These are phyloP conservation scores for Zaprionus nigranus DNA, from an alignment of 1,140 invertebrate species.

Conservation along the genomic window DNA sequence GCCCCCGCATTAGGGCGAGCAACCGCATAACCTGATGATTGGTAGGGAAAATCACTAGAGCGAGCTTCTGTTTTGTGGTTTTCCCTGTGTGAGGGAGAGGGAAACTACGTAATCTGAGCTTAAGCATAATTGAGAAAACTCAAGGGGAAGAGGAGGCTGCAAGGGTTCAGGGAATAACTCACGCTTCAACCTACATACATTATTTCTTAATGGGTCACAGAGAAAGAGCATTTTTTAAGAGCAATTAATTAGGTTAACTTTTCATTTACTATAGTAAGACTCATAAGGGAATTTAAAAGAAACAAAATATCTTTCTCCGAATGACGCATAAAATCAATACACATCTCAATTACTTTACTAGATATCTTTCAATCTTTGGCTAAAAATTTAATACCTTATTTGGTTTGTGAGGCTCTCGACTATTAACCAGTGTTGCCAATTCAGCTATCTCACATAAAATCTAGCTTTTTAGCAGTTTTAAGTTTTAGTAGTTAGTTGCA, in stretches of 20 bases:
- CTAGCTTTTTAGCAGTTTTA: not conserved
- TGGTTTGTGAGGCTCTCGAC: not conserved
- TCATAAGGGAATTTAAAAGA: too few species aligned
- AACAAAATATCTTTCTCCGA: not conserved
- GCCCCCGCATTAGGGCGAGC: conserved; percentile 21
- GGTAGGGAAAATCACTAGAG: conserved; percentile 16
- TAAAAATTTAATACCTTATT: not conserved
- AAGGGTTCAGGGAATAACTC: too few species aligned
- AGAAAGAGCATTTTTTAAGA: too few species aligned
- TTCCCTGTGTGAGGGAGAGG: not conserved
- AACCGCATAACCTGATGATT: conserved; percentile 12
- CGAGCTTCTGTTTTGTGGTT: conserved; percentile 31
- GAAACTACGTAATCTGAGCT: not conserved
- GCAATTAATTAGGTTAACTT: too few species aligned
- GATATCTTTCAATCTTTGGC: not conserved
- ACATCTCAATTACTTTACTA: not conserved
- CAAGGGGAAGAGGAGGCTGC: not conserved
- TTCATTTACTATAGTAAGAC: not conserved
- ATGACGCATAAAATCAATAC: not conserved
- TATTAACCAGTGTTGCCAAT: not conserved
- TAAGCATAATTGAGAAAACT: not conserved
- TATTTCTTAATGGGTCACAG: not conserved
- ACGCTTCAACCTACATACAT: too few species aligned
- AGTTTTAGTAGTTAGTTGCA: not conserved
- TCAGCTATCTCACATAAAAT: too few species aligned